Percentiles rank a stretch among this genome's conserved stretches.
phyloP scores from a whole-genome alignment of 2,113 vertebrate species.

The Sphaerodactylus townsendi region DNA sequence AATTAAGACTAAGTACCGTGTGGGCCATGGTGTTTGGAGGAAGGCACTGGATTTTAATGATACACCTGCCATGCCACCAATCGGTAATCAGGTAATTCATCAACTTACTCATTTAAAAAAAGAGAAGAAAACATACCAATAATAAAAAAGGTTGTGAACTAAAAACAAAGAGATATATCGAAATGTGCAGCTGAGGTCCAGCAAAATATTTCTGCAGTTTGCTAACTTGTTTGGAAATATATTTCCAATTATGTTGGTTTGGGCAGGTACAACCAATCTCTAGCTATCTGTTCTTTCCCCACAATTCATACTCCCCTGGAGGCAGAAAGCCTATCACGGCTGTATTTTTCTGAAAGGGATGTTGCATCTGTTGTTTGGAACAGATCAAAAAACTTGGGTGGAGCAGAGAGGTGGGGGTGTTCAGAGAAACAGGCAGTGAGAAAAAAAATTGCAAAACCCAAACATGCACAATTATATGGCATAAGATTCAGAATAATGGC shows the following conservation, averaged over 20 bases:
- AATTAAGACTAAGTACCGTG: slow-evolving; percentile 12
- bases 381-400: slow-evolving; percentile 22
- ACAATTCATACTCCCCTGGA: neutral
- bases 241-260: slow-evolving; percentile 21
- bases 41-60: slow-evolving; percentile 3
- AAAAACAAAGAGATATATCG: neutral
- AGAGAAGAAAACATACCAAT: neutral
- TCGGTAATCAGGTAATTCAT: slow-evolving; percentile 1
- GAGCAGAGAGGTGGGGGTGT: neutral
- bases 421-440: slow-evolving; percentile 5
- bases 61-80: neutral
- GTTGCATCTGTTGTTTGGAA: neutral
- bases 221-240: neutral
- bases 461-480: neutral
- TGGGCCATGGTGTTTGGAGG: neutral
- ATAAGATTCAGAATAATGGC: neutral
- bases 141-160: neutral
- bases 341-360: neutral
- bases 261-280: neutral
- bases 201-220: neutral
- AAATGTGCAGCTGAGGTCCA: neutral
- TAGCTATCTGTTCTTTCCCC: neutral
- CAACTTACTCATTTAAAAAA: slow-evolving; percentile 1
- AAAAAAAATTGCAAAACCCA: neutral
- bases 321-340: neutral